These are phyloP conservation scores for Acronicta psi DNA, from an alignment of 2,888 invertebrate species.

Conservation along the genomic window DNA sequence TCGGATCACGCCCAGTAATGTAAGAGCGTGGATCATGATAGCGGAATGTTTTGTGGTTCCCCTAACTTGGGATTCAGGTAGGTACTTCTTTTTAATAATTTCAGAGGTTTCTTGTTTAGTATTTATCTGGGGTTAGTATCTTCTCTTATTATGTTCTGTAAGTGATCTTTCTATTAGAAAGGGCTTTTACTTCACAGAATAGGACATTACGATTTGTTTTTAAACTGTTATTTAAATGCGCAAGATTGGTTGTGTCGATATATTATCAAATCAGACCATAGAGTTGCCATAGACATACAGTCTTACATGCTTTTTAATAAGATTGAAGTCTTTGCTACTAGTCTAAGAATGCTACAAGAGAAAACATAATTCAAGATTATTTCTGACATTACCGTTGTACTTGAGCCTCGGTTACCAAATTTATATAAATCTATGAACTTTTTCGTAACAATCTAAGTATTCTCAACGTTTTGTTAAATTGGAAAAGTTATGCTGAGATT, in stretches of 20 bases:
- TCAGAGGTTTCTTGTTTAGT: background rate
- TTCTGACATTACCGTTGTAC: background rate
- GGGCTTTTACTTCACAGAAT: too few species aligned
- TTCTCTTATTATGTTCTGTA: too few species aligned
- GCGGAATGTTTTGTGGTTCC: conserved; percentile 16
- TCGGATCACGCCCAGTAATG: conserved; percentile 38
- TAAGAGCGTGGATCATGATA: conserved; percentile 27
- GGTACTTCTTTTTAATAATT: background rate
- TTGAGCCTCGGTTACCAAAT: background rate
- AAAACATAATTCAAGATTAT: background rate
- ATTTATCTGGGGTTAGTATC: too few species aligned
- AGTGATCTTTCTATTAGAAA: too few species aligned
- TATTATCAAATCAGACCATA: too few species aligned
- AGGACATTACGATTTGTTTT: too few species aligned
- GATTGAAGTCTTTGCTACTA: too few species aligned
- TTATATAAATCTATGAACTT: conserved; percentile 12
- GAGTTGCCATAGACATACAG: too few species aligned
- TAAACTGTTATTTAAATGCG: too few species aligned
- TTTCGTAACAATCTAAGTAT: conserved; percentile 14
- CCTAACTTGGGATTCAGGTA: conserved; percentile 15
- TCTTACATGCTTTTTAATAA: too few species aligned
- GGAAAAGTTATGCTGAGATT: conserved; percentile 22
- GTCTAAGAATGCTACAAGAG: background rate
- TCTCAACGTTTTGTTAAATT: conserved; percentile 19
- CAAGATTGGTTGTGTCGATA: too few species aligned